Conservation (phyloP, 2,888 invertebrate genomes). For the Agrochola lota region DNA sequence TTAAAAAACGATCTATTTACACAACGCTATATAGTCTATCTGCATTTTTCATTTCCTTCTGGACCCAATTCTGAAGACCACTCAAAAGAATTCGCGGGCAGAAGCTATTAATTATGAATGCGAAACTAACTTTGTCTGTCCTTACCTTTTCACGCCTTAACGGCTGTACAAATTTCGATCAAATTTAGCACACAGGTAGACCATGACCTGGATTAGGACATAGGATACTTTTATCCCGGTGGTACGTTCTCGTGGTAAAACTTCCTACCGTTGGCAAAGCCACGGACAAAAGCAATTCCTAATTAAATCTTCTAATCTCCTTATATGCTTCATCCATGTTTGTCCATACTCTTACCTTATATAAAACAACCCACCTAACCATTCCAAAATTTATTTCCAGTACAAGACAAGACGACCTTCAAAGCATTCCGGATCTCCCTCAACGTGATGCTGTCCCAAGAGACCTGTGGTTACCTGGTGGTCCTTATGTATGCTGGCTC, state of each 20-base stretch:
- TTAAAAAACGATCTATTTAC: no score
- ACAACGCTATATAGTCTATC: no score
- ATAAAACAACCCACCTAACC: background rate
- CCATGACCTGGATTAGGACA: background rate
- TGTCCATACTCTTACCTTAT: no score
- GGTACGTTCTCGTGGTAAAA: background rate
- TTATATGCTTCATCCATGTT: background rate
- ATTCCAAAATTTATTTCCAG: constrained; percentile 72
- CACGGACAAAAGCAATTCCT: background rate
- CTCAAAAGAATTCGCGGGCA: no score
- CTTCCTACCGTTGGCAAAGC: background rate
- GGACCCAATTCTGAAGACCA: no score
- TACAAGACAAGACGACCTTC: constrained; percentile 86
- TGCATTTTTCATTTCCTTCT: no score
- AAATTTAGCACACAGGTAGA: background rate
- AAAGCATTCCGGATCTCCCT: constrained; percentile 86
- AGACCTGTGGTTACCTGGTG: constrained; percentile 88
- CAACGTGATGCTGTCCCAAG: constrained; percentile 88
- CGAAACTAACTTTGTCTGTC: background rate
- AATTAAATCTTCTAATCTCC: background rate
- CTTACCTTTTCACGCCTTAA: no score
- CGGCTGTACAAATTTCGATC: background rate
- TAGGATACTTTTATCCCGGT: background rate
- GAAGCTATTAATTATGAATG: no score
- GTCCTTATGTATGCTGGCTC: constrained; percentile 89